Conservation (phyloP, 92 coral and sea anemone species). For the Umimayanthus chanpuru region DNA sequence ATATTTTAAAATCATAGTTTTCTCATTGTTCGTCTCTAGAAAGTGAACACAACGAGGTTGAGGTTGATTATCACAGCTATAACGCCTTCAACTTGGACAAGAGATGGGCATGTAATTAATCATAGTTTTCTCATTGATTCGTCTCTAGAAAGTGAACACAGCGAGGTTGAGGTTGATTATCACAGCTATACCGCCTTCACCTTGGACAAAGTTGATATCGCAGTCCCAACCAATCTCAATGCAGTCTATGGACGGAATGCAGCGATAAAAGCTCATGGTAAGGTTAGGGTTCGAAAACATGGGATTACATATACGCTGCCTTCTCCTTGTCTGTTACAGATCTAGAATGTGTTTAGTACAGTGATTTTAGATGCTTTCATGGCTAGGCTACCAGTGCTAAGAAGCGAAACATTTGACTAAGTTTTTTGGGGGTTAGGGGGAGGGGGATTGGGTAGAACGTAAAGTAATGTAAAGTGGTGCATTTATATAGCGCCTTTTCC, state of each 20-base stretch:
- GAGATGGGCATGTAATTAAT: too few relatives aligned
- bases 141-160: conserved; percentile 3
- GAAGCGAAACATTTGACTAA: too few relatives aligned
- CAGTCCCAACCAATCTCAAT: conserved; percentile 32
- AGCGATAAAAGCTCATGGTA: conserved; percentile 38
- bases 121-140: too few relatives aligned
- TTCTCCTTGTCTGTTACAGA: neutral
- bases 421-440: too few relatives aligned
- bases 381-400: too few relatives aligned
- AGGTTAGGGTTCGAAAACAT: neutral
- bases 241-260: conserved; percentile 36
- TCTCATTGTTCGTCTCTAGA: too few relatives aligned
- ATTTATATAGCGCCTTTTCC: too few relatives aligned
- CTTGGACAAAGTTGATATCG: conserved; percentile 12
- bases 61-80: conserved; percentile 39
- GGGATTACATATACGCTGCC: too few relatives aligned
- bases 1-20: too few relatives aligned
- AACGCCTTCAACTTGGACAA: conserved; percentile 18
- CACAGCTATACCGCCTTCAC: conserved; percentile 39
- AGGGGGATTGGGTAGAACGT: too few relatives aligned
- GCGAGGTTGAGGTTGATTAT: conserved; percentile 30
- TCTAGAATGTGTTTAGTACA: neutral
- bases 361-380: neutral
- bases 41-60: neutral
- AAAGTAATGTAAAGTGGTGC: too few relatives aligned